Conservation (phyloP, 2,113 vertebrate genomes). For the Phoxinus phoxinus region DNA sequence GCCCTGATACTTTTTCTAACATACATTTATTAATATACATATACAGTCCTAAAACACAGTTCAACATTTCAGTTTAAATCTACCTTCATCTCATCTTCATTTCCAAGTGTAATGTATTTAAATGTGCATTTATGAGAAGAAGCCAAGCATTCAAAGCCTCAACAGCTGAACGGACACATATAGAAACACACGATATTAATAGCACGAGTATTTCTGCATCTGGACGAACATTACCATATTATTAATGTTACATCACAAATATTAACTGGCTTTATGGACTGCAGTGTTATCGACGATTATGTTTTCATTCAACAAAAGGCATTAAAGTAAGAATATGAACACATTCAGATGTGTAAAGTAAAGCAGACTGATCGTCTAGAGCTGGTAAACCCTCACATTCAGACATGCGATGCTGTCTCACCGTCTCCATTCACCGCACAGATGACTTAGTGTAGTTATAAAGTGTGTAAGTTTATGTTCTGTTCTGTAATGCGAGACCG, state of each 20-base stretch:
- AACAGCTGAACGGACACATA: slow-evolving; percentile 8
- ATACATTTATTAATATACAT: no score
- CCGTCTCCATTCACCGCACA: slow-evolving; percentile 16
- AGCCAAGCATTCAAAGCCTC: not conserved
- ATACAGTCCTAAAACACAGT: not conserved
- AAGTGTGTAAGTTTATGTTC: not conserved
- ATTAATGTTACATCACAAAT: not conserved
- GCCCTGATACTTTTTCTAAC: not conserved
- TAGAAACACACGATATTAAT: slow-evolving; percentile 14
- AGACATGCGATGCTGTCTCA: slow-evolving; percentile 15
- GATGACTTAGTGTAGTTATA: not conserved
- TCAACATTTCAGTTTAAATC: not conserved
- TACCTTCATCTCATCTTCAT: not conserved
- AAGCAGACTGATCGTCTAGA: not conserved
- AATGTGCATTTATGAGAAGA: not conserved
- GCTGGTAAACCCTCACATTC: not conserved
- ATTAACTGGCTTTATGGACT: not conserved
- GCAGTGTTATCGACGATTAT: not conserved
- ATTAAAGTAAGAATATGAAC: not conserved
- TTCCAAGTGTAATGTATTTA: not conserved
- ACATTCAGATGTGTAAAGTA: not conserved
- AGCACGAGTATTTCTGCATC: not conserved
- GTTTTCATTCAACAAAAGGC: not conserved
- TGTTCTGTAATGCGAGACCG: not conserved
- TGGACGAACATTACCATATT: not conserved